These are phyloP conservation scores for Drosophila anomelani DNA, from an alignment of 2,888 invertebrate genomes.

Conservation along the genomic window DNA sequence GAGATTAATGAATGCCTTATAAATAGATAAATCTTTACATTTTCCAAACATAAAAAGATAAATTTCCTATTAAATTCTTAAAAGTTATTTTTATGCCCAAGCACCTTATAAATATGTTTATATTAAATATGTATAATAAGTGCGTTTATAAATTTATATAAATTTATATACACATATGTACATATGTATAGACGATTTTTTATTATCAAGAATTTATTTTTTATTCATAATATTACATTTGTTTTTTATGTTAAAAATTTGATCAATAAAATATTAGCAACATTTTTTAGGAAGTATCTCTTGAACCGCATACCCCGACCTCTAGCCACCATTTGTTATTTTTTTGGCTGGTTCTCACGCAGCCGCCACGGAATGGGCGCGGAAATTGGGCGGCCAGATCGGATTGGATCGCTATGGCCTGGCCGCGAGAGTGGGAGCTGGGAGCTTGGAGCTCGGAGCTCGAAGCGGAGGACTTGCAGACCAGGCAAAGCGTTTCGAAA, in stretches of 20 bases:
- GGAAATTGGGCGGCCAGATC: constrained; percentile 68
- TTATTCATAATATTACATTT: no score
- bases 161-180: no score
- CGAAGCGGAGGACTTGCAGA: constrained; percentile 7
- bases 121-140: no score
- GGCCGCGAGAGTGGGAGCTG: constrained; percentile 16
- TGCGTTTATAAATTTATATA: no score
- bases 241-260: neutral
- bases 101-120: no score
- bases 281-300: constrained; percentile 4
- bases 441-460: neutral
- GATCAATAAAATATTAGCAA: neutral
- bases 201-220: no score
- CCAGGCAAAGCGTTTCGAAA: constrained; percentile 30
- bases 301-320: neutral
- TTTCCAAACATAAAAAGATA: no score
- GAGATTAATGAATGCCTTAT: no score
- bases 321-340: neutral
- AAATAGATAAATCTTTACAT: no score
- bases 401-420: constrained; percentile 19
- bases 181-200: no score
- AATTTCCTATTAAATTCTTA: no score
- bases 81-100: no score
- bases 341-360: constrained; percentile 67
- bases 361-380: constrained; percentile 72